A percentile compares a stretch with the other conserved stretches of the same genome.
Evolutionary conservation across 2,113 vertebrate genomes (phyloP).

Genomic region (Chaenocephalus aceratus): DNA sequence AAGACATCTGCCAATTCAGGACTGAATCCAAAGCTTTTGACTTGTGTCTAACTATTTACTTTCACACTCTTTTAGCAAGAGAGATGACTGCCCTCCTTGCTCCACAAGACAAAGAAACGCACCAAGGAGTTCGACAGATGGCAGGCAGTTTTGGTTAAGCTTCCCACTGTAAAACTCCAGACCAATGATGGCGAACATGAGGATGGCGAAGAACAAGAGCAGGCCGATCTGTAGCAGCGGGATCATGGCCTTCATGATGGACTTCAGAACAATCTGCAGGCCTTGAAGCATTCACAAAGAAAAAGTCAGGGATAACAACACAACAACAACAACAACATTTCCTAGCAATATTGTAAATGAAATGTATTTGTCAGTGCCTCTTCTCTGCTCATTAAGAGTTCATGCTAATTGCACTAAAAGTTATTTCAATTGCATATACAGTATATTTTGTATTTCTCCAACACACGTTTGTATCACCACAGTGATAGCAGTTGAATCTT

Average conservation of each 20-base stretch:
- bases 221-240: conserved; percentile 88
- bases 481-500: background rate
- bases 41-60: background rate
- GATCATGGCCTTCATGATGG: conserved; percentile 89
- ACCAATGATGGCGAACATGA: conserved; percentile 89
- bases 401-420: background rate
- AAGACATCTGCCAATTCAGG: background rate
- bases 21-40: conserved; percentile 2
- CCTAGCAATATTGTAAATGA: background rate
- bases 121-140: conserved; percentile 78
- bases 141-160: conserved; percentile 85
- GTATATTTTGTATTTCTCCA: background rate
- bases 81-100: too few relatives aligned
- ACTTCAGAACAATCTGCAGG: conserved; percentile 88
- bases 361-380: background rate
- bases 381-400: background rate
- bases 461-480: background rate
- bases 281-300: conserved; percentile 66
- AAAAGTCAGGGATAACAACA: background rate
- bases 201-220: conserved; percentile 87
- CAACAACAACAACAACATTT: background rate
- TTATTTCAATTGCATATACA: background rate
- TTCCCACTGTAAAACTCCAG: conserved; percentile 89
- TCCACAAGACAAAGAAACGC: background rate
- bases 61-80: conserved; percentile 5